Base-by-base conservation (phyloP, 2,113 vertebrate species). In the Myiozetetes cayanensis region DNA sequence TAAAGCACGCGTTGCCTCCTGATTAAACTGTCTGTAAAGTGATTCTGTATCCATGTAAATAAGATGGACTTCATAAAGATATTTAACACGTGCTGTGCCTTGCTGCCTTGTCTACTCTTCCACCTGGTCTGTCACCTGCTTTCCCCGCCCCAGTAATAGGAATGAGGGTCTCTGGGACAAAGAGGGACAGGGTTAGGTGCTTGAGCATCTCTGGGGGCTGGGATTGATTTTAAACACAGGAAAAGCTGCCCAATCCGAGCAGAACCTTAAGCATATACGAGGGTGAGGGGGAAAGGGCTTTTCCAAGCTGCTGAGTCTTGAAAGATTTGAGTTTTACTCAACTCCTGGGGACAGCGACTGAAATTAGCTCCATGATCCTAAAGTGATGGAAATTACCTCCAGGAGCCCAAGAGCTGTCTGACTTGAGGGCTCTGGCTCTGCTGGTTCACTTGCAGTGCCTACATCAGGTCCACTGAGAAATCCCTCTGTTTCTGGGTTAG, bases 21-120 rank as follows among this genome's bases (percentile, higher is more conserved):
- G 77, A 96, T 94, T 70, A 49, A 89, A 86, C 80, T 87, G 76
- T 82, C 96, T 97, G 95, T 97, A 96, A 97, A 97, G 94, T 96
- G 97, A 96, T 93, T 97, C 97, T 97, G 56, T 97, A 96, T 96
- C 80, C 87, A 82, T 98, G 97, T 98, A 97, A 97, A 98, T 97
- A 97, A 97, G 96, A 97, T 96, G 56, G 96, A 96, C 83, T 95
- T 92, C 91, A 97, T 97, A 97, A 97, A 98, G 89, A 94, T 97
- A 94, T 92, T 97, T 97, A 96, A 98, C 97, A 93, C 0, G 9
- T 89, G 79, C 59, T 83, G 10, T 92, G 95, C 94, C 62, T 95
- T 71, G 44, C 41, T 90, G 82, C 89, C 61, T 95, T 39, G 33
- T 91, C 47, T 96, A 0, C 68, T 87, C 39, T 68, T 77, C 35